Conservation (phyloP, 2,797 vertebrate species). For the Propithecus perrieri region DNA sequence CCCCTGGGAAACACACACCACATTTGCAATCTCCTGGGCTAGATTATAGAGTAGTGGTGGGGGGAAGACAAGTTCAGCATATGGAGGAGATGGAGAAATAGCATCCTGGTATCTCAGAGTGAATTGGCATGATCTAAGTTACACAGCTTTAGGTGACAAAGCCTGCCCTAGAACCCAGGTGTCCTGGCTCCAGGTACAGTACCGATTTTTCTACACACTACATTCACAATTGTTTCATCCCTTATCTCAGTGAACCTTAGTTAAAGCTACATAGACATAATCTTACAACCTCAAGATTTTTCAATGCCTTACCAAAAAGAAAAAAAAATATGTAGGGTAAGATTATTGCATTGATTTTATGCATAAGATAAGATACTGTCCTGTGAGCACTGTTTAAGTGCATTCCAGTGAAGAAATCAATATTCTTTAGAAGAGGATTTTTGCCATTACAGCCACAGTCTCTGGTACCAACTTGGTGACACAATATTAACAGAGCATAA, state of each 20-base stretch:
- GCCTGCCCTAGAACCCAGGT: neutral
- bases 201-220: neutral
- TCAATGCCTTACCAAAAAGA: neutral
- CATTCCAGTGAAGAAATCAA: constrained; percentile 70
- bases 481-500: constrained; percentile 65
- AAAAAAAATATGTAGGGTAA: neutral
- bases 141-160: fast-evolving
- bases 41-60: neutral
- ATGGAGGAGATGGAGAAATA: neutral
- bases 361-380: constrained; percentile 41
- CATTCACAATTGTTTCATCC: neutral
- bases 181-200: fast-evolving
- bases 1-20: no score
- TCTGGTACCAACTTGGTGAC: constrained; percentile 66
- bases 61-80: neutral
- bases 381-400: constrained; percentile 67
- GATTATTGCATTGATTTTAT: neutral
- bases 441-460: constrained; percentile 66
- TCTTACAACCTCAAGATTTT: neutral
- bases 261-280: neutral
- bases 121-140: neutral
- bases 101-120: neutral
- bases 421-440: constrained; percentile 66
- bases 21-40: neutral
- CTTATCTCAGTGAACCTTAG: neutral